phyloP scores from a whole-genome alignment of 2,113 vertebrate species.

The Geococcyx californianus region DNA sequence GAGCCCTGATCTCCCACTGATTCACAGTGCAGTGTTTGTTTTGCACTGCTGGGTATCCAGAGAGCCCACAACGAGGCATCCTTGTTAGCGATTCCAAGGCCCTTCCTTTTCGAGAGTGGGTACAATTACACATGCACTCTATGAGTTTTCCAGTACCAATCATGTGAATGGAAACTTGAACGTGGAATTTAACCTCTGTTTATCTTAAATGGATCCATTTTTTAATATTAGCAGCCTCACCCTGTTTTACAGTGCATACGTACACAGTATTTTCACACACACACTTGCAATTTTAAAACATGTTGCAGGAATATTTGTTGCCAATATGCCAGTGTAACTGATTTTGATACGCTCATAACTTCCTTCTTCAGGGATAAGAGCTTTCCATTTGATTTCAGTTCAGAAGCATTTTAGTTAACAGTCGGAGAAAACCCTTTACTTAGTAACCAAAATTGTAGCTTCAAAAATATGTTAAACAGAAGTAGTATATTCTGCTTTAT shows the following conservation, averaged over 20 bases:
- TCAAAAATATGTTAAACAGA: not conserved
- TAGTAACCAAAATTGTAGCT: not conserved
- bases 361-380: not conserved
- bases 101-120: not conserved
- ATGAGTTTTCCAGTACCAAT: not conserved
- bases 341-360: not conserved
- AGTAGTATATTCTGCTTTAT: not conserved
- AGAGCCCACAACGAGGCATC: not conserved
- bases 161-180: not conserved
- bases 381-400: not conserved
- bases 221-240: not conserved
- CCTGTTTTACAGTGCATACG: not conserved
- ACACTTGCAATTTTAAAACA: not conserved
- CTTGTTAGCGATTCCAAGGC: not conserved
- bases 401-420: not conserved
- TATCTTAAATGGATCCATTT: not conserved
- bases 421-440: not conserved
- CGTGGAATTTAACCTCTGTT: not conserved
- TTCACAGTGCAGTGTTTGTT: not conserved
- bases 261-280: not conserved
- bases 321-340: not conserved
- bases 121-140: not conserved
- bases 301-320: not conserved
- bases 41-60: not conserved
- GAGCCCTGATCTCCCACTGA: not conserved